Evolutionary conservation across 1,140 invertebrate species (phyloP), one percentile per base, ranked within the genome.

Genomic region (Drosophila baimaii): DNA sequence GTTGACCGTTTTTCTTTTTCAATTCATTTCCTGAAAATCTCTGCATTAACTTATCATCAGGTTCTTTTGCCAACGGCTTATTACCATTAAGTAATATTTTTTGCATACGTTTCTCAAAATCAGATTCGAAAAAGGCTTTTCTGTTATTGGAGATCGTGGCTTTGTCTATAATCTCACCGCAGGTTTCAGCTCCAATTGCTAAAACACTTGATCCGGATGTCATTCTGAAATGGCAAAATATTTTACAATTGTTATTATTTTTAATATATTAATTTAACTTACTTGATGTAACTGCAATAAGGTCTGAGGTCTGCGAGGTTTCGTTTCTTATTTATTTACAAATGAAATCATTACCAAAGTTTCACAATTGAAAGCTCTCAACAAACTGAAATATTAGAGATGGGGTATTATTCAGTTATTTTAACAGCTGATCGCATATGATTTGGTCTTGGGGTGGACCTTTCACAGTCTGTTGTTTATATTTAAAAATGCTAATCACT

Each of bases 31-130:
- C 62, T 0, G 23, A 7, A 44, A 66, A 29, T 3, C 35, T 43
- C 35, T 52, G 49, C 9, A 17, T 29, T 10, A 31, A 15, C 1
- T 8, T 15, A 2, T 23, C 29, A 17, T 68, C 29, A 8, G 37
- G 21, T 12, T 10, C 13, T 6, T 15, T 33, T 13, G 15, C 10
- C 5, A 35, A 2, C 0, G 46, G 66, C 0, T 33, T 52, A 0
- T 5, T 23, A 1, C 63, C 66, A n/a, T 39, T 19, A 2, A 69
- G 29, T 17, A 69, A 3, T 21, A 66, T 41, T 39, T 69, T 66
- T 8, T 69, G 66, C 35, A 69, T 35, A 7, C 12, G 62, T 8
- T 27, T n/a, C 12, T 44, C 23, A 21, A 69, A 69, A 31, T 69
- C 37, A 0, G 3, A 17, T 7, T 52, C 5, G 1, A 54, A 44